Base-by-base conservation (phyloP, 2,888 invertebrate species). In the Galerucella pusilla region DNA sequence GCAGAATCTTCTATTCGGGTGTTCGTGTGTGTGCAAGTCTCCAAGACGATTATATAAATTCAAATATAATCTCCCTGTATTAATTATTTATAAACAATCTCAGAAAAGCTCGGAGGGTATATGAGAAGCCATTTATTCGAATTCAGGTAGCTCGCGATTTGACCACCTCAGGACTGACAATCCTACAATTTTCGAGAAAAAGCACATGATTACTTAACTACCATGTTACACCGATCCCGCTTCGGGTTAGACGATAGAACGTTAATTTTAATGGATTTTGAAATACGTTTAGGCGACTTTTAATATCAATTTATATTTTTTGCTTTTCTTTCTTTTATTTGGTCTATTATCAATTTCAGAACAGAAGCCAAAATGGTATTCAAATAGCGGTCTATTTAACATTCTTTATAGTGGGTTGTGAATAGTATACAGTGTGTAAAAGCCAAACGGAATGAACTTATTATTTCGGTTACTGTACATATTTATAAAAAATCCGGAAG, bases 151-250 rank as follows among this genome's bases (percentile, higher is more conserved):
- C 82, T 78, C 80, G 79, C 81, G 80, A 80, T 73, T 78, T 78
- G 78, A 78, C 79, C 81, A 81, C 81, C 82, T 77, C 75, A 68
- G 82, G 80, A 78, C 80, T 80, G 81, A 75, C 80, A 78, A 78
- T 80, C 80, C 79, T 79, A 80, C 79, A 81, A 79, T 81, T 80
- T 82, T 79, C 80, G 75, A 82, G 82, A 83, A 82, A 83, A 83
- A 81, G 82, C 81, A 80, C 80, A 79, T 83, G 83, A 84, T 84
- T 83, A 83, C 82, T 83, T 84, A 84, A 84, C 84, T 84, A 84
- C 84, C 77, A 84, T 77, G 81, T 84, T 84, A 84, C 84, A 81
- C 83, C 78, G 75, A 79, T 77, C 75, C 77, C 75, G 59, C 60
- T 59, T 5, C 49, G 72, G 66, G 66, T 66, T 71, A 71, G 65